Conservation (phyloP, 2,888 invertebrate species). For the Busseola fusca region DNA sequence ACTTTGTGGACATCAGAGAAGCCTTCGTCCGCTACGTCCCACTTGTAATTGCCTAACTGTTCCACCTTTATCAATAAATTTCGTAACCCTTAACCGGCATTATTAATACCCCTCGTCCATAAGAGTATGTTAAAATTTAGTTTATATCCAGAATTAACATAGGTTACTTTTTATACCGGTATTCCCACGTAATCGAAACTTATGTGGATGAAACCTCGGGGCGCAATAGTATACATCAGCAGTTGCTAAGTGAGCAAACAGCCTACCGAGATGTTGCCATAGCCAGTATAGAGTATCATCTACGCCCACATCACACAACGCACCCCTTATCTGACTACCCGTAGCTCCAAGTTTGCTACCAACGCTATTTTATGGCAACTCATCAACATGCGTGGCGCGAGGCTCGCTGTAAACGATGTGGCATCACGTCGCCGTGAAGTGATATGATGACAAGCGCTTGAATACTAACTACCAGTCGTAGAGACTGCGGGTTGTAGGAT, state of each 20-base stretch:
- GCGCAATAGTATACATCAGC: neutral
- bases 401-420: slow-evolving; percentile 44
- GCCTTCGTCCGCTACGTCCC: too few species aligned
- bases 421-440: slow-evolving; percentile 49
- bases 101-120: too few species aligned
- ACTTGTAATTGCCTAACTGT: too few species aligned
- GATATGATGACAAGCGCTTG: slow-evolving; percentile 54
- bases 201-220: too few species aligned
- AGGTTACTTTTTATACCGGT: too few species aligned
- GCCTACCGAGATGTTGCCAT: neutral
- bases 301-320: neutral
- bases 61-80: too few species aligned
- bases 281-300: neutral
- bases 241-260: neutral
- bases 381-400: slow-evolving; percentile 56
- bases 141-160: too few species aligned
- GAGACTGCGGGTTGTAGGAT: neutral
- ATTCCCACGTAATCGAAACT: too few species aligned
- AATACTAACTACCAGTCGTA: slow-evolving; percentile 48
- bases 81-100: too few species aligned
- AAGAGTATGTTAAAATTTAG: too few species aligned
- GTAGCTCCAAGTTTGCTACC: slow-evolving; percentile 20
- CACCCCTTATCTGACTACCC: slow-evolving; percentile 28
- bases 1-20: too few species aligned
- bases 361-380: slow-evolving; percentile 31